Base-by-base conservation (phyloP, 2,113 vertebrate genomes). In the Ophiodon elongatus region DNA sequence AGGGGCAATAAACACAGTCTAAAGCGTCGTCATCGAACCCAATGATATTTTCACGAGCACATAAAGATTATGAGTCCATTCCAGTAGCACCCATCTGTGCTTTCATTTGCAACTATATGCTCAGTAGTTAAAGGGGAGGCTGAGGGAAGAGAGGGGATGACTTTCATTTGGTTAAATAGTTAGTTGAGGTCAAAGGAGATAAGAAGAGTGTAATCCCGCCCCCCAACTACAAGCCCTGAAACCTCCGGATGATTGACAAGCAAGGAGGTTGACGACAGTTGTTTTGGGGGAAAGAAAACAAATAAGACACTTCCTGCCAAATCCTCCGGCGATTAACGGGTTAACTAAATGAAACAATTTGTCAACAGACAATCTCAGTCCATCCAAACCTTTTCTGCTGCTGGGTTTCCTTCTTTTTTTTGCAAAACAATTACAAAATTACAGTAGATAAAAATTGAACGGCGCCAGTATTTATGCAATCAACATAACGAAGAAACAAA, bases 401-500 rank as follows among this genome's bases (percentile, higher is more conserved):
- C 72, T 35, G 29, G 1, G 27, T 96, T 95, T 93, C 94, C 92
- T 67, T 96, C 39, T 94, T 93, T 37, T 95, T 95, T 94, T 95
- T 95, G 39, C 95, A 95, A 97, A 99, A 98, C 98, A 99, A 99
- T 99, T 98, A 98, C 95, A 96, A 99, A 99, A 99, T 99, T 97
- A 98, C 97, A 97, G 97, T 96, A 97, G 97, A 96, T 95, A 97
- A 97, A 97, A 97, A 97, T 95, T 96, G 96, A 97, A 96, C 97
- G 94, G 96, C 96, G 96, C 96, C 96, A 96, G 97, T 99, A 98
- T 99, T 99, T 99, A 98, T 99, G 97, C 97, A 99, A 98, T 98
- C 98, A 99, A 99, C 97, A 98, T 97, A 98, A 97, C 97, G 96
- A 97, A 96, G 97, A 98, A 99, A 99, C 97, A 99, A 99, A 99